A percentile compares a stretch with the other conserved stretches of the same genome.
phyloP scores from a whole-genome alignment of 2,888 invertebrate species.

The Actias luna region DNA sequence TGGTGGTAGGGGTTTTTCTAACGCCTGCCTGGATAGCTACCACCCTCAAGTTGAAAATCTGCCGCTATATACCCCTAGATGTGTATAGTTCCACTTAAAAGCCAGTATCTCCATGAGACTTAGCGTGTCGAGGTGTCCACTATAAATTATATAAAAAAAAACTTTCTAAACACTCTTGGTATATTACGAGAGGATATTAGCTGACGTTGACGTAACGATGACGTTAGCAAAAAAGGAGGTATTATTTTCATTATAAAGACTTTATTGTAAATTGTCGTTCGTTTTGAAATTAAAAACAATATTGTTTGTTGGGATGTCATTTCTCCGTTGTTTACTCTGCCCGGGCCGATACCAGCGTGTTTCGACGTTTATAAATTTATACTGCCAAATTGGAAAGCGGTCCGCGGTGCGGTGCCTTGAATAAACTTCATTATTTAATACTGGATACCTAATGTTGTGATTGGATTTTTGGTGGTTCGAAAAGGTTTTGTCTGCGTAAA shows the following conservation, averaged over 20 bases:
- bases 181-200: no score
- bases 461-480: constrained; percentile 48
- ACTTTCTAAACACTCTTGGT: no score
- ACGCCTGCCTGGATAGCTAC: no score
- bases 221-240: background rate
- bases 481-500: background rate
- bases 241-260: background rate
- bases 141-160: no score
- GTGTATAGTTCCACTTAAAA: no score
- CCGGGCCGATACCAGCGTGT: constrained; percentile 26
- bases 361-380: constrained; percentile 29
- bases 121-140: no score
- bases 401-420: constrained; percentile 23
- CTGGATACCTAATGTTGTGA: constrained; percentile 54
- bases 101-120: no score
- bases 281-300: constrained; percentile 27
- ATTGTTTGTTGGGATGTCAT: constrained; percentile 33
- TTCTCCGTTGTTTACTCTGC: constrained; percentile 33
- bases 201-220: no score
- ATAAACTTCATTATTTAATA: constrained; percentile 34
- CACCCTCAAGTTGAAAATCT: no score
- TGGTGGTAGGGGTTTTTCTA: no score
- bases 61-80: no score
- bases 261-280: background rate
- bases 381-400: constrained; percentile 29